A percentile compares a stretch with the other conserved stretches of the same genome.
Evolutionary conservation across 2,888 invertebrate species (phyloP).

Genomic region (Phytoseiulus persimilis): DNA sequence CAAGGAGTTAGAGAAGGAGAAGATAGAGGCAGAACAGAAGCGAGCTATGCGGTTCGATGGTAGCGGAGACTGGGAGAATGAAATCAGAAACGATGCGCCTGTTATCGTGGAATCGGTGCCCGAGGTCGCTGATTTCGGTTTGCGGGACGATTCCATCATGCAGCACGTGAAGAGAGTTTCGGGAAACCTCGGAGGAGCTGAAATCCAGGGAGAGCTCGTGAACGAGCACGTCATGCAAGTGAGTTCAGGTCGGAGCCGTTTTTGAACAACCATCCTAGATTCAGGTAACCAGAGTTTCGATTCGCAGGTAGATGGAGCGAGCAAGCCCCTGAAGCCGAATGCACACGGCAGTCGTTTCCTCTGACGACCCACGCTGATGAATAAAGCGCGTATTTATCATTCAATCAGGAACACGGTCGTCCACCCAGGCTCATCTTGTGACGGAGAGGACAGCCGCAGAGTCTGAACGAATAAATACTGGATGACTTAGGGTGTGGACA

Average conservation of each 20-base stretch:
- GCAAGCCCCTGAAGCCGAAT: too few relatives aligned
- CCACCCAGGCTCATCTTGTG: background rate
- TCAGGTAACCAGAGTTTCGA: too few relatives aligned
- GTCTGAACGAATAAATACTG: background rate
- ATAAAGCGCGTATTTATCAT: background rate
- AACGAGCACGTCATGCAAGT: constrained; percentile 34
- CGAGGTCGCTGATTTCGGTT: background rate
- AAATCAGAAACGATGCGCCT: background rate
- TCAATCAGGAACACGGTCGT: background rate
- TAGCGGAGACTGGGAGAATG: constrained; percentile 15
- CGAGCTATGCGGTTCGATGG: background rate
- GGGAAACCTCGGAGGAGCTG: background rate
- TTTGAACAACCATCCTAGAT: too few relatives aligned
- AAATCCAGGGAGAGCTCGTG: background rate
- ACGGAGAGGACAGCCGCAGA: background rate
- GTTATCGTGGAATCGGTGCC: background rate
- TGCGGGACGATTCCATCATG: background rate
- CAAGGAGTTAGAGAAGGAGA: background rate
- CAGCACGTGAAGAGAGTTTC: background rate
- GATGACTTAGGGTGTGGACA: background rate
- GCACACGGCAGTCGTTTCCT: too few relatives aligned
- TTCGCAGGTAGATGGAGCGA: too few relatives aligned
- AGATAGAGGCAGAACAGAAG: background rate
- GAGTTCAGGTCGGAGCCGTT: background rate
- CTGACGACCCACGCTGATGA: too few relatives aligned